These are phyloP conservation scores for Pocillopora verrucosa DNA, from an alignment of 64 coral and sea anemone species.

Conservation along the genomic window DNA sequence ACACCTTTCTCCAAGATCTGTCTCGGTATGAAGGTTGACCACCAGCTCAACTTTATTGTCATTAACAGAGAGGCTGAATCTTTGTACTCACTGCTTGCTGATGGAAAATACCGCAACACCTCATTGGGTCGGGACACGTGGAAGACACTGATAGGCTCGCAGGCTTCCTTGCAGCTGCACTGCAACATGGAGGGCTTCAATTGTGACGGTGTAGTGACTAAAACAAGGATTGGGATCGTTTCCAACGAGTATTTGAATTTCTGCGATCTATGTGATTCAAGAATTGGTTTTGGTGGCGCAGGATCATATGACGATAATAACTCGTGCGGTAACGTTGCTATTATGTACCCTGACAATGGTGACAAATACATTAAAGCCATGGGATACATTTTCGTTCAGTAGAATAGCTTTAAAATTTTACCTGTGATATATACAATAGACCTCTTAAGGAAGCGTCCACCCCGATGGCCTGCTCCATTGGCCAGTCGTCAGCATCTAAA, in stretches of 20 bases:
- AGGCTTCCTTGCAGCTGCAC: background rate
- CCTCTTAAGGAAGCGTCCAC: too few species aligned
- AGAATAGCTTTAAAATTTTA: too few species aligned
- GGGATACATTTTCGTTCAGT: slow-evolving; percentile 40
- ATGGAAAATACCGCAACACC: slow-evolving; percentile 38
- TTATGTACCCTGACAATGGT: background rate
- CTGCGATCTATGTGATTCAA: slow-evolving; percentile 3
- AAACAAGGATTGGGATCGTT: slow-evolving; percentile 39
- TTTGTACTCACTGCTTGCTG: slow-evolving; percentile 11
- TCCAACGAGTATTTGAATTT: slow-evolving; percentile 3
- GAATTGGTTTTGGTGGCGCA: slow-evolving; percentile 13
- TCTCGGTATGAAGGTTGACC: background rate
- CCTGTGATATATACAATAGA: too few species aligned
- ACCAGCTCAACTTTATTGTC: background rate
- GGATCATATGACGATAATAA: background rate
- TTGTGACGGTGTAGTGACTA: background rate
- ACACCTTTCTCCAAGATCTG: slow-evolving; percentile 5
- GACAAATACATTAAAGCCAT: slow-evolving; percentile 9
- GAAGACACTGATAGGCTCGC: slow-evolving; percentile 24
- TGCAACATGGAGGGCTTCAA: slow-evolving; percentile 52
- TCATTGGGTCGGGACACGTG: slow-evolving; percentile 20
- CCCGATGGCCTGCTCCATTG: too few species aligned
- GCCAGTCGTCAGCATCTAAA: too few species aligned
- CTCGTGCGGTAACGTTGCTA: slow-evolving; percentile 11
- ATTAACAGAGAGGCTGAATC: slow-evolving; percentile 8